These are phyloP conservation scores for Harpegnathos saltator DNA, from an alignment of 1,140 invertebrate genomes.

Conservation along the genomic window DNA sequence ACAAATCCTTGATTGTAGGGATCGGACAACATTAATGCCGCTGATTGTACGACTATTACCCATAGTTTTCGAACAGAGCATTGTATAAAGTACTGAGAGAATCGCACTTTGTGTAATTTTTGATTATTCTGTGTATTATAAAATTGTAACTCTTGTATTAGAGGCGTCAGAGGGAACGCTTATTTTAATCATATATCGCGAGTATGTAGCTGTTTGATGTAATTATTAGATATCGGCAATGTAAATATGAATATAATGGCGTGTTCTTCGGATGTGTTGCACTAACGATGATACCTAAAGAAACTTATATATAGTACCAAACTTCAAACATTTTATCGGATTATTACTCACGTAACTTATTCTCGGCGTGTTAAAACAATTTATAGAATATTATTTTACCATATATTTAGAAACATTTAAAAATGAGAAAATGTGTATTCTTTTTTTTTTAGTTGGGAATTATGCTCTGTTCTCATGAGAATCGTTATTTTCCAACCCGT, in stretches of 20 bases:
- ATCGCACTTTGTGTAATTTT: not conserved
- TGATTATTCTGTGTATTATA: not conserved
- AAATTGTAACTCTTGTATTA: not conserved
- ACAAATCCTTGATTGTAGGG: not conserved
- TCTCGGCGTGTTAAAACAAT: too few relatives aligned
- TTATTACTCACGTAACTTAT: too few relatives aligned
- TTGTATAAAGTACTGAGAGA: conserved; percentile 9
- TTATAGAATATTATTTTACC: not conserved
- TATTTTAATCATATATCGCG: conserved; percentile 31
- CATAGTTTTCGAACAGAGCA: not conserved
- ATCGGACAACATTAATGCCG: not conserved
- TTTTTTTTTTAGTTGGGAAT: not conserved
- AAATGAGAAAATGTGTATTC: not conserved
- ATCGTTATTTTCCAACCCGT: not conserved
- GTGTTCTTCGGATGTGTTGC: not conserved
- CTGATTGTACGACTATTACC: not conserved
- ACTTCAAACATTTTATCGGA: conserved; percentile 2
- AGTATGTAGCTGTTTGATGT: conserved; percentile 9
- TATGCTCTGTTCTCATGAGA: not conserved
- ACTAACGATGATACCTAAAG: not conserved
- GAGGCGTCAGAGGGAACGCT: not conserved
- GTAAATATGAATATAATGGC: conserved; percentile 13
- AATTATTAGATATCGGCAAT: conserved; percentile 26
- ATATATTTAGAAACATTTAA: not conserved
- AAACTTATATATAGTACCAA: not conserved